Evolutionary conservation across 2,888 invertebrate species (phyloP), one percentile per base, ranked within the genome.

Genomic region (Cephus rjabovi): DNA sequence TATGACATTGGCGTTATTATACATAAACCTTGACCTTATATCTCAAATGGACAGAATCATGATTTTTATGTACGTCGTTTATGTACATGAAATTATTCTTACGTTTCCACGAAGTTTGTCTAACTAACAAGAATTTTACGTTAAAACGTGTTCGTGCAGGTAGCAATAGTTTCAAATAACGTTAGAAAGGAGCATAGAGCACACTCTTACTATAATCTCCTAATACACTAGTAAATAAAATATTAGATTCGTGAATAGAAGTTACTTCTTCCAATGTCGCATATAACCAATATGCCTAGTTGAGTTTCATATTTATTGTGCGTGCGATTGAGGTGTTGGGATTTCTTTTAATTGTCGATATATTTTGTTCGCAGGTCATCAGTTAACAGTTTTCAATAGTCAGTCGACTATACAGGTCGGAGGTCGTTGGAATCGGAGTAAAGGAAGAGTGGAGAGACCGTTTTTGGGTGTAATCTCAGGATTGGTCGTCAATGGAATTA

Each of bases 401-500:
- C 98, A 98, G 94, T 96, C 97, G 1, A 95, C 95, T 73, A 95
- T 98, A 71, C 96, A 97, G 85, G 95, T 98, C 37, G 98, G 98
- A 9, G 98, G 98, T 0, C 95, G 95, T 89, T 95, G 95, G 92
- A 95, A 95, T 81, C 92, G 93, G 79, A 94, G 95, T 76, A 95
- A 95, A 86, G 94, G 94, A 76, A 92, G 94, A 82, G 95, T 97
- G 75, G 95, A 96, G 87, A 93, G 96, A 70, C 95, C 97, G 2
- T 98, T 98, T 92, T 94, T 95, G 79, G 99, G 98, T 0, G 96
- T 97, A 40, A 94, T 98, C 78, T 96, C 98, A 3, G 99, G 98
- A 0, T 93, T 98, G 12, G 98, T 97, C 23, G 95, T 97, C 78
- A 98, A 98, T 90, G 96, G 97, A 11, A 94, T 96, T 79, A 93